Evolutionary conservation across 2,888 invertebrate species (phyloP), one percentile per base, ranked within the genome.

Genomic region (Catocala fraxini): DNA sequence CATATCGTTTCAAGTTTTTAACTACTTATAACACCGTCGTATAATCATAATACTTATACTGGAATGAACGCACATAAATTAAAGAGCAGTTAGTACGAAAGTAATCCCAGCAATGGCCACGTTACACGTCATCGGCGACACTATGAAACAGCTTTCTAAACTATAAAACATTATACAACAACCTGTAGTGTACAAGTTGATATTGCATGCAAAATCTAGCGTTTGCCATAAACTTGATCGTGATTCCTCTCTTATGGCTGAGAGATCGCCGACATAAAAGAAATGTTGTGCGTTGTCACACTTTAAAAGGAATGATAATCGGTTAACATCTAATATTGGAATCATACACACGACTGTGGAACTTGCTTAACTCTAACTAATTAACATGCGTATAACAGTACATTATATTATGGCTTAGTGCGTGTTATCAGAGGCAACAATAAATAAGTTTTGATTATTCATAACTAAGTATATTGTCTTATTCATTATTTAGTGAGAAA

Each of bases 191-290:
- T 46, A 55, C 42, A 59, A 49, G 56, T 47, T 72, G 77, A 85
- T 79, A 82, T 73, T 76, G 77, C 82, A 89, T 88, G 85, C 87
- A 88, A 88, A 89, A 85, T 82, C 75, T 82, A 80, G 79, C 78
- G 79, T 71, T 80, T 74, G 75, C 81, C 84, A 85, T 87, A 86
- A 85, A 84, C 75, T 78, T 63, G 59, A 70, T 63, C 70, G 70
- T 72, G 70, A 64, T 74, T 75, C 72, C 70, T 81, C 79, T 70
- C 76, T 73, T 81, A 83, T 77, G 75, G 80, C 63, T 77, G 79
- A 83, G 75, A 75, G 75, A 79, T 79, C 73, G 75, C 63, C 61
- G 70, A 75, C 77, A 77, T 73, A 77, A 81, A 83, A 72, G 76
- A 81, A 81, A 81, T 78, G 76, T 78, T 71, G 69, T 73, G 75